Conservation (phyloP, 2,888 invertebrate genomes). For the Adineta ricciae region DNA sequence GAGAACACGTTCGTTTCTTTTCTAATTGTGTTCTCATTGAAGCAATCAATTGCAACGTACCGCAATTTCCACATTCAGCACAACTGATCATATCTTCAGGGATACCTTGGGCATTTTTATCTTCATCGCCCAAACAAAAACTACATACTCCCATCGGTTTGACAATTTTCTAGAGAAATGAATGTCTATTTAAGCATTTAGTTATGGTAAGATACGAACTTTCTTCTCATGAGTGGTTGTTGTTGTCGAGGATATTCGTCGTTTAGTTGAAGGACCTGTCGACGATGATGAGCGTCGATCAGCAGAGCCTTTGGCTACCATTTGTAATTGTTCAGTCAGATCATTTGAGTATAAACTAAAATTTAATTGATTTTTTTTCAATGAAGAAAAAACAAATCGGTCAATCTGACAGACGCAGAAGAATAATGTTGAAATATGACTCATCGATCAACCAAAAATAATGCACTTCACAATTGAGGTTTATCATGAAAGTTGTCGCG, state of each 20-base stretch:
- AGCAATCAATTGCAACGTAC: conserved; percentile 38
- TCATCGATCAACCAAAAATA: neutral
- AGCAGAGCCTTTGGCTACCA: neutral
- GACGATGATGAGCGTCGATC: neutral
- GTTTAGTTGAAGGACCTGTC: neutral
- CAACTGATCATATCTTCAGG: conserved; percentile 73
- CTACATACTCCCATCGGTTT: conserved; percentile 66
- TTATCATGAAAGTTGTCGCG: neutral
- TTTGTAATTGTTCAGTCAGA: neutral
- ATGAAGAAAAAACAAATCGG: neutral
- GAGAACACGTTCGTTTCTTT: conserved; percentile 36
- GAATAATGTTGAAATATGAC: neutral
- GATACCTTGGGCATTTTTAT: conserved; percentile 63
- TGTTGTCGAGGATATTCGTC: neutral
- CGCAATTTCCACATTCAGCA: conserved; percentile 70
- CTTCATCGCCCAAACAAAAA: conserved; percentile 70
- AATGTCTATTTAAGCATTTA: neutral
- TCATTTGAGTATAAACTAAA: neutral
- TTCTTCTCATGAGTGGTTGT: neutral
- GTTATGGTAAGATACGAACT: neutral
- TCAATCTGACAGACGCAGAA: neutral
- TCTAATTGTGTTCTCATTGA: conserved; percentile 30
- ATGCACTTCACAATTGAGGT: neutral
- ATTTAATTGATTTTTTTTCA: conserved; percentile 3
- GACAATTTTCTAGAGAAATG: conserved; percentile 48